Conservation (phyloP, 2,113 vertebrate genomes). For the Haliaeetus leucogaster region DNA sequence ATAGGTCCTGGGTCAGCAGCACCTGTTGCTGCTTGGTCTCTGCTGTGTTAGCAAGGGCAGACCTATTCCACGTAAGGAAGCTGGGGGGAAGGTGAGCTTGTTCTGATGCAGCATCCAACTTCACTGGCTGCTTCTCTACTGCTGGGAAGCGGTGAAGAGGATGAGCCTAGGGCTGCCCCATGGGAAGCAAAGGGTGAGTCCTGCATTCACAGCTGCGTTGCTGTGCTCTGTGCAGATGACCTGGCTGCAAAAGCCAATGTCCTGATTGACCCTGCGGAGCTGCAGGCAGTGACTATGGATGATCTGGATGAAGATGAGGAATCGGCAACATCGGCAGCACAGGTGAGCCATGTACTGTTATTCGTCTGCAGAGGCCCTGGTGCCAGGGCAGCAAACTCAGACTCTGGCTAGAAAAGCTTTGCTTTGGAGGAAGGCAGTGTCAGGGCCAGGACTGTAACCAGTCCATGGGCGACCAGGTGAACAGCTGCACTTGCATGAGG, state of each 20-base stretch:
- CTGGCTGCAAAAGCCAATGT: constrained; percentile 92
- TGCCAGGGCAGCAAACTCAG: background rate
- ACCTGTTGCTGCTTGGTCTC: background rate
- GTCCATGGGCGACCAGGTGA: background rate
- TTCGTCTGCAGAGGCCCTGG: background rate
- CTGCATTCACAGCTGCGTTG: background rate
- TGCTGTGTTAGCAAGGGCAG: background rate
- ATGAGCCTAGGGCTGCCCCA: background rate
- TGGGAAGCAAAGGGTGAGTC: background rate
- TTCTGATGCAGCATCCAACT: background rate
- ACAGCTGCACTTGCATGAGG: background rate
- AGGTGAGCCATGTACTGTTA: constrained; percentile 67
- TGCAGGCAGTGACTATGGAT: constrained; percentile 92
- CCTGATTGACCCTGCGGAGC: constrained; percentile 90
- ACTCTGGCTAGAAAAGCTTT: background rate
- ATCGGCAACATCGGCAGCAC: constrained; percentile 78
- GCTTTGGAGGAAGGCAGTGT: background rate
- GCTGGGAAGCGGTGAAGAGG: background rate
- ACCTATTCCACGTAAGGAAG: background rate
- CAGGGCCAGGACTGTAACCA: background rate
- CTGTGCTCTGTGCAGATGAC: constrained; percentile 80
- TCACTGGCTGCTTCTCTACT: background rate
- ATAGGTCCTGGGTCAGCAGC: background rate
- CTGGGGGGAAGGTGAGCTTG: background rate
- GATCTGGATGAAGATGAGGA: constrained; percentile 95